Evolutionary conservation across 2,797 vertebrate species (phyloP), one percentile per base, ranked within the genome.

Genomic region (Anisognathus igniventris): DNA sequence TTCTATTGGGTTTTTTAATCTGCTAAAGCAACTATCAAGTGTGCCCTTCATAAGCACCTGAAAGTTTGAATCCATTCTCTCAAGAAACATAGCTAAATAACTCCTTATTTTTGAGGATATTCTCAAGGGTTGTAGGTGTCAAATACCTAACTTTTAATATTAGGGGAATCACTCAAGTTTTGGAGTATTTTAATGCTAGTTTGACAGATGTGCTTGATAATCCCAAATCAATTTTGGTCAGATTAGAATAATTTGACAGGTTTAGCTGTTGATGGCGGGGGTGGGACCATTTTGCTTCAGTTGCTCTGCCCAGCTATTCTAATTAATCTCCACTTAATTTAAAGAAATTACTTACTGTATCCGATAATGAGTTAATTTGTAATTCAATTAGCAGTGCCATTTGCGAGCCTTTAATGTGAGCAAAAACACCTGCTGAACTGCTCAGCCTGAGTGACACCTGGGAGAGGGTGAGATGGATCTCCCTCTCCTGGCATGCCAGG

Each of bases 241-340:
- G 87, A 75, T 92, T 92, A 75, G 28, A 83, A 51, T 68, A 90
- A 74, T 76, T 86, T 91, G 58, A 90, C 51, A 70, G 73, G 40
- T 88, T 93, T 92, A 72, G 68, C 33, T 83, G 35, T 68, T 96
- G 92, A 93, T 70, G 75, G 30, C 1, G 8, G 14, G 58, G 88
- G 91, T 61, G 87, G 92, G 79, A 92, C 54, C 62, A 78, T 75
- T 96, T 92, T 91, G 85, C 87, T 95, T 86, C 91, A 86, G 68
- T 93, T 96, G 53, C 70, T 96, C 87, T 97, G 91, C 91, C 92
- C 89, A 84, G 87, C 89, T 94, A 90, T 96, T 96, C 95, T 94
- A 95, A 96, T 96, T 96, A 96, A 94, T 96, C 82, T 91, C 85
- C 58, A 61, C 85, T 93, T 97, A 92, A 95, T 97, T 92, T 96